Conservation (phyloP, 1,140 invertebrate genomes). For the Daktulosphaira vitifoliae region DNA sequence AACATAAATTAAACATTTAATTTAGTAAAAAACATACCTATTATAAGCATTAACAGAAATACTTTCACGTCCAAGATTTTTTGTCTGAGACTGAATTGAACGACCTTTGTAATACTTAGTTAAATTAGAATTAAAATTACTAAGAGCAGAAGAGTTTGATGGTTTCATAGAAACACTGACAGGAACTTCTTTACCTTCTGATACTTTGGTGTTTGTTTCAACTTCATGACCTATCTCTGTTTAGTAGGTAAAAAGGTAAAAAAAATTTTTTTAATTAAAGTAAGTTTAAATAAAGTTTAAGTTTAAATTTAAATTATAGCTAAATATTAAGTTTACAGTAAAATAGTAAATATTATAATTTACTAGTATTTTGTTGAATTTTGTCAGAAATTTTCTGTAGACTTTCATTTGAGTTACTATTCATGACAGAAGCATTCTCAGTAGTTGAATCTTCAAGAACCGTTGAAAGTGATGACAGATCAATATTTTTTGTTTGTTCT, state of each 20-base stretch:
- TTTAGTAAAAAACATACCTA: too few species aligned
- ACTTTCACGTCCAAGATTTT: background rate
- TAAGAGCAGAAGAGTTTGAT: background rate
- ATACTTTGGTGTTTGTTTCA: conserved; percentile 1
- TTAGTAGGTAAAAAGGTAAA: too few species aligned
- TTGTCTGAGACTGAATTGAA: conserved; percentile 12
- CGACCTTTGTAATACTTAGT: conserved; percentile 27
- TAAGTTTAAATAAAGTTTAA: too few species aligned
- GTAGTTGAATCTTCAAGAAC: background rate
- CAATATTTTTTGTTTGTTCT: background rate
- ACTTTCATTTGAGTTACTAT: background rate
- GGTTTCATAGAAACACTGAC: background rate
- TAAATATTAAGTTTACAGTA: too few species aligned
- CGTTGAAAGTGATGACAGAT: conserved; percentile 8
- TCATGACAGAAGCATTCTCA: background rate
- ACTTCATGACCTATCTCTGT: too few species aligned
- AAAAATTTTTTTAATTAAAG: too few species aligned
- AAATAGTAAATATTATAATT: too few species aligned
- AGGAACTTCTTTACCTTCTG: background rate
- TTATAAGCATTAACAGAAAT: too few species aligned
- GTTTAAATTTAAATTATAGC: too few species aligned
- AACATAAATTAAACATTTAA: too few species aligned
- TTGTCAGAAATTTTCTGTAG: background rate
- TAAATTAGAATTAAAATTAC: background rate
- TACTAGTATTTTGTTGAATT: background rate